Base-by-base conservation (phyloP, 2,888 invertebrate species). In the Catocala nupta region DNA sequence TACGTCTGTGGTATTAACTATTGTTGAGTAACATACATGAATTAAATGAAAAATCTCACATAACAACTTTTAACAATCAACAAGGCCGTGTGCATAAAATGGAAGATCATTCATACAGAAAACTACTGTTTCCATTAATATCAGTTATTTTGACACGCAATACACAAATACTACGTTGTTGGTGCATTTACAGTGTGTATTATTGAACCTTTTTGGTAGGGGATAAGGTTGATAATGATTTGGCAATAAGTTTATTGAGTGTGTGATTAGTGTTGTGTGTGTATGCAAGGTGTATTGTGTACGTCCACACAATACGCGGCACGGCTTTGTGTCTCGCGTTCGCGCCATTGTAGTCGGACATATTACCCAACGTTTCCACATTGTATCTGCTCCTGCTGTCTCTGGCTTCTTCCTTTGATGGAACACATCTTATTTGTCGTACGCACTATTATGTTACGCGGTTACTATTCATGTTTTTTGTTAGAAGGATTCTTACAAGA, bases 311-410 rank as follows among this genome's bases (percentile, higher is more conserved):
- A 92, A 93, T 92, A 86, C 90, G 83, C 81, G 83, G 84, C 83
- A 86, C 83, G 89, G 92, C 92, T 93, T 93, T 93, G 93, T 93
- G 88, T 88, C 86, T 80, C 85, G 88, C 87, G 86, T 90, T 91
- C 89, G 87, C 88, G 84, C 90, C 87, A 92, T 92, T 93, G 92
- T 93, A 87, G 85, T 85, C 86, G 86, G 91, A 92, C 92, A 90
- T 92, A 92, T 93, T 93, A 92, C 90, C 89, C 88, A 91, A 90
- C 89, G 91, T 90, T 88, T 88, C 87, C 86, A 90, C 90, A 90
- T 90, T 91, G 92, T 91, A 89, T 88, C 89, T 87, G 81, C 85
- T 87, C 84, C 85, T 85, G 81, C 80, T 82, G 84, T 84, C 84
- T 85, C 87, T 88, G 86, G 88, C 87, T 92, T 89, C 90, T 90